These are phyloP conservation scores for Eupristina koningsbergeri DNA, from an alignment of 1,140 invertebrate species.

Conservation along the genomic window DNA sequence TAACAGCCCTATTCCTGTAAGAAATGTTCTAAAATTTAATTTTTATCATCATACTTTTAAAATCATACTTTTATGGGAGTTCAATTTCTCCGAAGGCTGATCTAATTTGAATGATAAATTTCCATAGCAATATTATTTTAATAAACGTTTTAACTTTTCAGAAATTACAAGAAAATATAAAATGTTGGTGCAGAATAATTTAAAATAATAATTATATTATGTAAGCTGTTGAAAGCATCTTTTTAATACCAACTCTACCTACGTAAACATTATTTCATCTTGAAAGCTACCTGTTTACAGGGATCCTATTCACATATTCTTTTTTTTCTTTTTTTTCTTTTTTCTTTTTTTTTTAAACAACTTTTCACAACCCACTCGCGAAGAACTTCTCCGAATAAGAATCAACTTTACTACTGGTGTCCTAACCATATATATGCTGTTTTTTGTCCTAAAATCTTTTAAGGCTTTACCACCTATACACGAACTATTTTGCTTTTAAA, in stretches of 20 bases:
- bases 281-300: not conserved
- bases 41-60: too few species aligned
- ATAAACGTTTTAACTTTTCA: not conserved
- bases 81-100: not conserved
- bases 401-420: not conserved
- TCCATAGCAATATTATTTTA: not conserved
- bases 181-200: too few species aligned
- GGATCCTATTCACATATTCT: not conserved
- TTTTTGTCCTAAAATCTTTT: not conserved
- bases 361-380: not conserved
- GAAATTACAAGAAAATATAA: not conserved
- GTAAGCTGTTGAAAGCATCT: not conserved
- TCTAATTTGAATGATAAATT: not conserved
- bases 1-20: not conserved
- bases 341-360: not conserved
- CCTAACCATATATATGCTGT: not conserved
- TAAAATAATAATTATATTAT: not conserved
- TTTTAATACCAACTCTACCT: not conserved
- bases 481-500: not conserved
- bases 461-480: not conserved
- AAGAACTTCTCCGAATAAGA: not conserved
- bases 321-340: not conserved
- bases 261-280: not conserved
- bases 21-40: not conserved
- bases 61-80: not conserved